A percentile compares a stretch with the other conserved stretches of the same genome.
These are phyloP conservation scores for Stenchaetothrips biformis DNA, from an alignment of 2,888 invertebrate genomes.

Conservation along the genomic window DNA sequence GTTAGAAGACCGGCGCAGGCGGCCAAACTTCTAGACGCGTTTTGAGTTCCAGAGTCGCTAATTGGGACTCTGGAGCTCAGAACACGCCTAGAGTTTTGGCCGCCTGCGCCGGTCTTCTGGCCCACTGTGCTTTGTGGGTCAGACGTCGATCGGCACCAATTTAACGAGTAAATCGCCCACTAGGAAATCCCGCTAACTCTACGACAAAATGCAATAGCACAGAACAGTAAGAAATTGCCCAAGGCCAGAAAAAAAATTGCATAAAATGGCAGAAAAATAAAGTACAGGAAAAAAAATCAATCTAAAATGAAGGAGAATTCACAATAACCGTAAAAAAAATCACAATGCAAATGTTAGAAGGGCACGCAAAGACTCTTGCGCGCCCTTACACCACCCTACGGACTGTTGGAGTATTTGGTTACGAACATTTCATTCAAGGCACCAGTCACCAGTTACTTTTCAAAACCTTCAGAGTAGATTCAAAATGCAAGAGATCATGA, in stretches of 20 bases:
- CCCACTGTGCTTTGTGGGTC: no score
- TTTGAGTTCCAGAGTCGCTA: no score
- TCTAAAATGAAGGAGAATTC: not conserved
- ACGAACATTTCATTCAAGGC: not conserved
- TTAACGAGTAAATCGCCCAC: no score
- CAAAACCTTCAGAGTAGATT: not conserved
- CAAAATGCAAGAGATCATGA: not conserved
- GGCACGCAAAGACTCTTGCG: not conserved
- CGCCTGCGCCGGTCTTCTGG: no score
- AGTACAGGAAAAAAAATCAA: not conserved
- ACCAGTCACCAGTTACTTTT: constrained; percentile 14
- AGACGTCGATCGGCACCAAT: no score
- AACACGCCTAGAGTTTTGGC: no score
- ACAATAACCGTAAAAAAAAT: not conserved
- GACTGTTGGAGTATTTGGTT: not conserved
- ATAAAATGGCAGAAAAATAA: not conserved
- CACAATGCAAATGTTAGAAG: not conserved
- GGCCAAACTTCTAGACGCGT: no score
- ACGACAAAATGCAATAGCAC: not conserved
- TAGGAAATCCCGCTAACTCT: no score
- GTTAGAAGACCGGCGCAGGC: no score
- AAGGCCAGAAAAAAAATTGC: not conserved
- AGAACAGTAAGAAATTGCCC: not conserved
- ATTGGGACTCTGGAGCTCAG: no score
- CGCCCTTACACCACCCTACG: not conserved